Percentiles rank a stretch among this genome's conserved stretches.
These are phyloP conservation scores for Drosophila trapezifrons DNA, from an alignment of 1,140 invertebrate genomes.

Conservation along the genomic window DNA sequence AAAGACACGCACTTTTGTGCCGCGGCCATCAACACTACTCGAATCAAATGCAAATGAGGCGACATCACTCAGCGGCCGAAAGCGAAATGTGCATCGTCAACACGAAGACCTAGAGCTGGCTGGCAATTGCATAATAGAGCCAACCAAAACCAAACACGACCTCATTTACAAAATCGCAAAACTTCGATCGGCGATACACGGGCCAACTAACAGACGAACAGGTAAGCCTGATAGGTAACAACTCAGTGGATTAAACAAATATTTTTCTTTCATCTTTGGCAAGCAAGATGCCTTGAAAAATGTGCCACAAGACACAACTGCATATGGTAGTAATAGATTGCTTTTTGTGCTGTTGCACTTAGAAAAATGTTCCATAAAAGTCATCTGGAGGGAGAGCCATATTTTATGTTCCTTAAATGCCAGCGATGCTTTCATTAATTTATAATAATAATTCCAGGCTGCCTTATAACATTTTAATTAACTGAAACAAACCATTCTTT, in stretches of 20 bases:
- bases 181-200: slow-evolving; percentile 27
- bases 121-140: slow-evolving; percentile 55
- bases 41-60: slow-evolving; percentile 64
- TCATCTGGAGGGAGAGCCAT: background rate
- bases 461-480: background rate
- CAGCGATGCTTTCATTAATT: background rate
- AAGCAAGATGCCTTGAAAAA: background rate
- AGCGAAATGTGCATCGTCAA: slow-evolving; percentile 71
- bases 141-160: slow-evolving; percentile 46
- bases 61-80: slow-evolving; percentile 43
- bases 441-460: background rate
- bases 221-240: slow-evolving; percentile 13
- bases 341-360: too few relatives aligned
- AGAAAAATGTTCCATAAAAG: background rate
- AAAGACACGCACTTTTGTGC: slow-evolving; percentile 48
- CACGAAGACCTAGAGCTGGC: slow-evolving; percentile 32
- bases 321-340: background rate
- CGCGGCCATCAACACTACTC: slow-evolving; percentile 52
- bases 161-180: slow-evolving; percentile 67
- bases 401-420: background rate
- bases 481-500: background rate
- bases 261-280: slow-evolving; percentile 4
- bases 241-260: slow-evolving; percentile 19
- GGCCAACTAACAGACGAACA: slow-evolving; percentile 1
- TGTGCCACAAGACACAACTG: background rate